Conservation (phyloP, 2,888 invertebrate species). For the Agrochola macilenta region DNA sequence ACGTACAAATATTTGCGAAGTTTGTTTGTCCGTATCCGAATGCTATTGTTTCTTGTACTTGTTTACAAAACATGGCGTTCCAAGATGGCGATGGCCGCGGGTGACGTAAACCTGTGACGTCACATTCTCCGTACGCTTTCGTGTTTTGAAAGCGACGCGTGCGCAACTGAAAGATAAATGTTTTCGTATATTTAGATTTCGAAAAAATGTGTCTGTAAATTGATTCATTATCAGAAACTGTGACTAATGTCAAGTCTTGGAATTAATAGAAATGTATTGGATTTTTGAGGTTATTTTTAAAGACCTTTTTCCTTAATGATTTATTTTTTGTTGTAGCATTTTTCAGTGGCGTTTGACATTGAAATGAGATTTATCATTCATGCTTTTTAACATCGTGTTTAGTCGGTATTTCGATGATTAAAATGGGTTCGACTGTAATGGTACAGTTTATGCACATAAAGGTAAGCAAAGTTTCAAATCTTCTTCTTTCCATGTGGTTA, state of each 20-base stretch:
- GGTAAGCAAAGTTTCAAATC: neutral
- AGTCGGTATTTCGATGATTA: neutral
- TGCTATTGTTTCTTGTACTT: constrained; percentile 77
- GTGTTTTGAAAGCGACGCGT: constrained; percentile 74
- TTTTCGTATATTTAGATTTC: constrained; percentile 60
- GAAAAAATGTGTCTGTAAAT: constrained; percentile 65
- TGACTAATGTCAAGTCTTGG: constrained; percentile 56
- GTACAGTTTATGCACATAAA: neutral
- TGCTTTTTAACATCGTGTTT: neutral
- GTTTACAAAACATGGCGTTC: constrained; percentile 83
- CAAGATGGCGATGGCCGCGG: constrained; percentile 66
- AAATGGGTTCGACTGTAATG: neutral
- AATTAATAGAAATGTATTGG: constrained; percentile 41
- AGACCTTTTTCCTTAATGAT: constrained; percentile 44
- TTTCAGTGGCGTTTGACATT: constrained; percentile 48
- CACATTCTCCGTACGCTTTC: constrained; percentile 72
- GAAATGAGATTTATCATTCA: constrained; percentile 36
- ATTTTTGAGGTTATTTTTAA: constrained; percentile 49
- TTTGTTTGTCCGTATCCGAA: constrained; percentile 80
- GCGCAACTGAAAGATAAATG: constrained; percentile 77
- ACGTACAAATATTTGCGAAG: constrained; percentile 70
- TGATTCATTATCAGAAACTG: constrained; percentile 67
- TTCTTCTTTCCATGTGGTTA: too few relatives aligned
- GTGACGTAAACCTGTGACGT: constrained; percentile 79
- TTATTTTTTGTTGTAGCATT: constrained; percentile 36